Evolutionary conservation across 2,888 invertebrate species (phyloP).

Genomic region (Spilarctia lutea): DNA sequence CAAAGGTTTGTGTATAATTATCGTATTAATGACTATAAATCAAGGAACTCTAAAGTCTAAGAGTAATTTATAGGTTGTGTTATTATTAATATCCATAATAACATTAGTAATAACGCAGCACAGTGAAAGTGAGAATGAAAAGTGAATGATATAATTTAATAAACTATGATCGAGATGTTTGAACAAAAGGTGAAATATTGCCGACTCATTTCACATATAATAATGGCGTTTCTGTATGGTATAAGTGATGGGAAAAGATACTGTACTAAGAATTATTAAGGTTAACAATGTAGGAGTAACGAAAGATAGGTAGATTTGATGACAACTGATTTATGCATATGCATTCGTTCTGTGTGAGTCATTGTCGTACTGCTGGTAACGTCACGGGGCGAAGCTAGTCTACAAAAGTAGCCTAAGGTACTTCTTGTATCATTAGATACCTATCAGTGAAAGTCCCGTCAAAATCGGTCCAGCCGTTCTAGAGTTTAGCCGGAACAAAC

Average conservation of each 20-base stretch:
- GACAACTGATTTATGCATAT: not conserved
- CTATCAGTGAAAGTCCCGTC: too few species aligned
- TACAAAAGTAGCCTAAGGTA: too few species aligned
- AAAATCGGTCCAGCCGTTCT: too few species aligned
- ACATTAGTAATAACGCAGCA: not conserved
- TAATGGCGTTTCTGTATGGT: slow-evolving; percentile 52
- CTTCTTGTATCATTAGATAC: not conserved
- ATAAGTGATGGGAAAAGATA: slow-evolving; percentile 33
- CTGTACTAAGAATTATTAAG: not conserved
- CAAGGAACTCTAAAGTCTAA: not conserved
- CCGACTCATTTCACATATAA: slow-evolving; percentile 54
- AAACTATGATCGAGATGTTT: slow-evolving; percentile 43
- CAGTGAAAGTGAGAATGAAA: slow-evolving; percentile 26
- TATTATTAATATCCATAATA: not conserved
- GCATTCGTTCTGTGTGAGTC: too few species aligned
- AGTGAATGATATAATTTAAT: slow-evolving; percentile 46
- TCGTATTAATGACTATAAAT: not conserved
- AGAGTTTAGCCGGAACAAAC: too few species aligned
- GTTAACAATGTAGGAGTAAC: not conserved
- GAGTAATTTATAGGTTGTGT: not conserved
- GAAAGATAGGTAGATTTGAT: not conserved
- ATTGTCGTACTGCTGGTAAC: too few species aligned
- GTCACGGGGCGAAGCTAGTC: too few species aligned
- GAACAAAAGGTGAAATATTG: slow-evolving; percentile 56
- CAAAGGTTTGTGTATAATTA: not conserved